A percentile compares a stretch with the other conserved stretches of the same genome.
These are phyloP conservation scores for Paralinhomoeus sp. DNA, from an alignment of 2,888 invertebrate genomes.

Conservation along the genomic window DNA sequence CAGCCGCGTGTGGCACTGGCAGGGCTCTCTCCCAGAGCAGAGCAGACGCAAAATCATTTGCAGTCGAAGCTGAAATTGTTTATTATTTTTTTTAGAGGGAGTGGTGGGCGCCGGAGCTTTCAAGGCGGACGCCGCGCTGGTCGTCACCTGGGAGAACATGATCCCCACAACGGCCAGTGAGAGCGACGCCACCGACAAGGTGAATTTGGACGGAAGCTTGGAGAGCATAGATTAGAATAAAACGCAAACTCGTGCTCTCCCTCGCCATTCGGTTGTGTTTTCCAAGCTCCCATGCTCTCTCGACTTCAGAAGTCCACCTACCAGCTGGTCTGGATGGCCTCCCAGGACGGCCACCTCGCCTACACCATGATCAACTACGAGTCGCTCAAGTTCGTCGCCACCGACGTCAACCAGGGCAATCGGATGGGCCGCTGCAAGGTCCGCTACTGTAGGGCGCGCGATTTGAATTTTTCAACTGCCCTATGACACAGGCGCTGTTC, in stretches of 20 bases:
- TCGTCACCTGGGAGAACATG: constrained; percentile 86
- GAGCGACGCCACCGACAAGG: background rate
- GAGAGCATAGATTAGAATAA: no score
- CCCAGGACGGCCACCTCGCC: background rate
- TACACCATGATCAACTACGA: background rate
- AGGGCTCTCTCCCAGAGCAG: no score
- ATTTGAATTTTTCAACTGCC: no score
- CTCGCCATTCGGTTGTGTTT: background rate
- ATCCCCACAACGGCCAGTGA: constrained; percentile 37
- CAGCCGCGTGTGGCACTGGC: no score
- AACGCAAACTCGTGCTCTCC: background rate
- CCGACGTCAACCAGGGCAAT: constrained; percentile 20
- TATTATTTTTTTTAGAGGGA: constrained; percentile 52
- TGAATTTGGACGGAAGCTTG: no score
- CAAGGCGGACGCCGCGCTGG: constrained; percentile 63
- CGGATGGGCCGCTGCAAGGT: constrained; percentile 17
- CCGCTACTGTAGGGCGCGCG: no score
- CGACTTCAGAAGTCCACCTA: background rate
- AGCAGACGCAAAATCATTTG: no score
- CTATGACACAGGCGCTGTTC: constrained; percentile 14
- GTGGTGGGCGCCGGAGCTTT: constrained; percentile 70
- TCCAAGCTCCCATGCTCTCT: no score
- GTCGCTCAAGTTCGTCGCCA: constrained; percentile 58
- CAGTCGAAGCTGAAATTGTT: no score
- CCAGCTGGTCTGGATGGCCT: background rate